Evolutionary conservation across 2,888 invertebrate species (phyloP).

Genomic region (Melanophora roralis): DNA sequence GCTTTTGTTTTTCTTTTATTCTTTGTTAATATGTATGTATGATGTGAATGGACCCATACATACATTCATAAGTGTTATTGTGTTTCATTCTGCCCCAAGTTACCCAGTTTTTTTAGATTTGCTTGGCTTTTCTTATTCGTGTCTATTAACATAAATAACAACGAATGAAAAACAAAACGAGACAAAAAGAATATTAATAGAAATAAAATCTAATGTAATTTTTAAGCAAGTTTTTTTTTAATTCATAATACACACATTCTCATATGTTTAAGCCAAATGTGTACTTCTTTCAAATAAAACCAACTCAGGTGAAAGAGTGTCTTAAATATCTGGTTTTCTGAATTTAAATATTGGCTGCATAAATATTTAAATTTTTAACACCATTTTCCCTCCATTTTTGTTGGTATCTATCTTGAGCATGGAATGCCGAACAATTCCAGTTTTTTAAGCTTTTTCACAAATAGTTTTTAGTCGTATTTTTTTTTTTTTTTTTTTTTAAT

Average conservation of each 20-base stretch:
- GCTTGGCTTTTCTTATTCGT: constrained; percentile 20
- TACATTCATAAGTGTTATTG: too few relatives aligned
- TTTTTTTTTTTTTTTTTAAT: background rate
- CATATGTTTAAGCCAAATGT: background rate
- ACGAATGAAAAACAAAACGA: background rate
- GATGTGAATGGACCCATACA: too few relatives aligned
- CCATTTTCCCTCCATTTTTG: constrained; percentile 43
- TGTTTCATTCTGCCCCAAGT: too few relatives aligned
- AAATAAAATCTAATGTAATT: constrained; percentile 37
- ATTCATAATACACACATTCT: background rate
- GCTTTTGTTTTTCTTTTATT: background rate
- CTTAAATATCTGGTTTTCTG: constrained; percentile 51
- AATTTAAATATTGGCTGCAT: constrained; percentile 33
- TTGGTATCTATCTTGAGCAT: constrained; percentile 7
- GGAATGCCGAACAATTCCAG: constrained; percentile 52
- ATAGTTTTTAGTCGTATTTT: background rate
- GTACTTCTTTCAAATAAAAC: background rate
- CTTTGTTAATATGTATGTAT: too few relatives aligned
- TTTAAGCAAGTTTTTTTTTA: background rate
- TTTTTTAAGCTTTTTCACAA: too few relatives aligned
- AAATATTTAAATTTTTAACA: constrained; percentile 36
- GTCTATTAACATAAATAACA: constrained; percentile 8
- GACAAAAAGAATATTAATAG: background rate
- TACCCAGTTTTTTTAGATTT: background rate
- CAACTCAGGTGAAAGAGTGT: background rate